Evolutionary conservation across 1,140 invertebrate genomes (phyloP).

Genomic region (Chlorops oryzae): DNA sequence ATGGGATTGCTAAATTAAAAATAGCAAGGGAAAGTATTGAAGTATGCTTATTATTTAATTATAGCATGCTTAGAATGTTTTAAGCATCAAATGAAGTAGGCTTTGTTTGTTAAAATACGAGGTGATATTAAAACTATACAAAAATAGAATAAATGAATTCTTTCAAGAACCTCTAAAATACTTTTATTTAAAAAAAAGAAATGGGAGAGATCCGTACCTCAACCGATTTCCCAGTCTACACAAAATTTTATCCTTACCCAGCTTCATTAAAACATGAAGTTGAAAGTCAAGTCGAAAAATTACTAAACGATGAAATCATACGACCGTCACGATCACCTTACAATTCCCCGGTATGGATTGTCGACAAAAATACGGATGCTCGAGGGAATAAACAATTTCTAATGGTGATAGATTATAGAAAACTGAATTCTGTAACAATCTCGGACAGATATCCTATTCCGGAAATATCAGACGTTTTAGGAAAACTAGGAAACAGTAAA

Average conservation of each 20-base stretch:
- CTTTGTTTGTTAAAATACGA: too few species aligned
- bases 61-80: too few species aligned
- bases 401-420: conserved; percentile 37
- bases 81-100: too few species aligned
- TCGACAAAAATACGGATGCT: conserved; percentile 16
- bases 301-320: conserved; percentile 20
- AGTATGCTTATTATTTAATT: too few species aligned
- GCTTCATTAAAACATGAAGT: conserved; percentile 16
- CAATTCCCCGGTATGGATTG: conserved; percentile 21
- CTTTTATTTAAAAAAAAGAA: too few species aligned
- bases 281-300: conserved; percentile 15
- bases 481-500: conserved; percentile 38
- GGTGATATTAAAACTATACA: too few species aligned
- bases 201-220: conserved; percentile 19
- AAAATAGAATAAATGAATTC: too few species aligned
- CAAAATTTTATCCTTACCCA: conserved; percentile 19
- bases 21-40: too few species aligned
- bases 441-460: conserved; percentile 51
- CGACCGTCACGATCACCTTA: conserved; percentile 18
- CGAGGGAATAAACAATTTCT: conserved; percentile 33
- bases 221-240: conserved; percentile 16
- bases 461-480: conserved; percentile 48
- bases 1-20: too few species aligned
- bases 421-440: conserved; percentile 38
- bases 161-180: too few species aligned